phyloP scores from a whole-genome alignment of 2,113 vertebrate genomes.

The Eretmochelys imbricata region DNA sequence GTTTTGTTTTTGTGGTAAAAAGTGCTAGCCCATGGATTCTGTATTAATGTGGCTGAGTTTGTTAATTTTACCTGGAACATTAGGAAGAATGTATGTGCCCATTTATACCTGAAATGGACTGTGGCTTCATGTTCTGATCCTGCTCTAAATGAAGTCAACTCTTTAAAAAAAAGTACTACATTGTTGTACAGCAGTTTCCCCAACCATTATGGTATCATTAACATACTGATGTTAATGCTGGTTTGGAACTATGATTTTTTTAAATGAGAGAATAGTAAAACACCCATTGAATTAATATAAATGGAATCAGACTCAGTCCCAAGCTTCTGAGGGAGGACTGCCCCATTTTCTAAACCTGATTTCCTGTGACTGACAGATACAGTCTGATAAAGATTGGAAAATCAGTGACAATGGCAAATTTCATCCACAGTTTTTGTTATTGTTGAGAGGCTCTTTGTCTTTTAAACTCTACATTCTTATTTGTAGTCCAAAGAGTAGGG shows the following conservation, averaged over 20 bases:
- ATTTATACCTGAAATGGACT: neutral
- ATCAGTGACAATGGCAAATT: neutral
- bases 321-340: neutral
- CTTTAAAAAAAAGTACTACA: neutral
- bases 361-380: neutral
- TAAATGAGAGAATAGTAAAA: neutral
- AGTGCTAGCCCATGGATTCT: neutral
- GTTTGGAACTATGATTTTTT: neutral
- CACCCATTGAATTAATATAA: neutral
- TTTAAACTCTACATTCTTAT: neutral
- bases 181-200: accelerated
- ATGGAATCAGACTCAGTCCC: neutral
- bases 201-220: neutral
- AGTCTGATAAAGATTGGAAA: neutral
- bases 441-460: neutral
- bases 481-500: neutral
- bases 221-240: neutral
- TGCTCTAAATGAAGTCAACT: accelerated
- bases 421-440: neutral
- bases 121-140: accelerated
- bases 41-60: neutral
- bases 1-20: neutral
- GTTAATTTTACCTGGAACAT: neutral
- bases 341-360: neutral
- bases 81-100: neutral